These are phyloP conservation scores for Hydroisotoma schaefferi DNA, from an alignment of 2,888 invertebrate species.

Conservation along the genomic window DNA sequence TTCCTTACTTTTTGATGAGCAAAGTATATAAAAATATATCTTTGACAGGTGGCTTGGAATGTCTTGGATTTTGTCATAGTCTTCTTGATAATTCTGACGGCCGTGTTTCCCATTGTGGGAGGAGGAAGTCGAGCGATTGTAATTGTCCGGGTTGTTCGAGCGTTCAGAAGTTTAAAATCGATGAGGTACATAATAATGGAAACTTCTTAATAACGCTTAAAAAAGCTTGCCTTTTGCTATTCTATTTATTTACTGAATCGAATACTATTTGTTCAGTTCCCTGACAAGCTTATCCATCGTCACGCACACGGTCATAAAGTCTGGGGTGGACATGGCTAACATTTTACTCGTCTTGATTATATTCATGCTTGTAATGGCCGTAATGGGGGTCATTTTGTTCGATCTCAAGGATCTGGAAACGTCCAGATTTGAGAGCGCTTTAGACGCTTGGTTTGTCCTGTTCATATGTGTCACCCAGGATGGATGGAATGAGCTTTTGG, in stretches of 20 bases:
- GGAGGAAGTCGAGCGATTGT: conserved; percentile 25
- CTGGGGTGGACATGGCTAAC: conserved; percentile 50
- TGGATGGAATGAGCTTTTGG: conserved; percentile 18
- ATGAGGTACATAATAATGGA: conserved; percentile 16
- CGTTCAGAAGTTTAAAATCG: conserved; percentile 46
- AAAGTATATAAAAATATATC: not conserved
- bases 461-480: conserved; percentile 51
- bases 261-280: conserved; percentile 18
- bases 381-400: conserved; percentile 46
- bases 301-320: conserved; percentile 47
- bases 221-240: too few species aligned
- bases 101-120: conserved; percentile 33
- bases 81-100: conserved; percentile 40
- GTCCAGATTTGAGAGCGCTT: conserved; percentile 33
- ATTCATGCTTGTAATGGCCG: conserved; percentile 46
- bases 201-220: too few species aligned
- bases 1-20: not conserved
- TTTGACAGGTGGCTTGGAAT: conserved; percentile 49
- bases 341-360: conserved; percentile 49
- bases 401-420: conserved; percentile 23
- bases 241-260: too few species aligned
- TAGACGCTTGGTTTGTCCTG: conserved; percentile 49
- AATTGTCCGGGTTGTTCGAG: conserved; percentile 46
- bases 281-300: conserved; percentile 44
- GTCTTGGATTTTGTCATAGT: conserved; percentile 50